Evolutionary conservation across 92 coral and sea anemone species (phyloP).

Genomic region (Ricordea florida): DNA sequence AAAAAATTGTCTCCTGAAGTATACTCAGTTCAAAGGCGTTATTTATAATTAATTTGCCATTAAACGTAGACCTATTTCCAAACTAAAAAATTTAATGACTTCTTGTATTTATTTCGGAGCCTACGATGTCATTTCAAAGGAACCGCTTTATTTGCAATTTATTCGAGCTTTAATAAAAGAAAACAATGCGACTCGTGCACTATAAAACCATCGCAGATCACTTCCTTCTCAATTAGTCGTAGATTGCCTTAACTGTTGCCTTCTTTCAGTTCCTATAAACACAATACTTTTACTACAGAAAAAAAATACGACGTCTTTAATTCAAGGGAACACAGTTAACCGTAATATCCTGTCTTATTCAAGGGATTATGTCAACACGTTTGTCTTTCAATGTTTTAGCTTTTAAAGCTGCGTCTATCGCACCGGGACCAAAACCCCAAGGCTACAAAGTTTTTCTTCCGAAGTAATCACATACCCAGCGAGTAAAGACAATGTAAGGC

Average conservation of each 20-base stretch:
- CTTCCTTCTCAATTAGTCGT: not conserved
- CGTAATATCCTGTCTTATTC: slow-evolving; percentile 10
- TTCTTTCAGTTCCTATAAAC: not conserved
- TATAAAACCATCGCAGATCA: not conserved
- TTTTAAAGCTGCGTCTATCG: not conserved
- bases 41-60: not conserved
- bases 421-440: no score
- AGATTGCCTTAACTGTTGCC: not conserved
- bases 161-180: not conserved
- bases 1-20: no score
- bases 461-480: no score
- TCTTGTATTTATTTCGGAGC: not conserved
- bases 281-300: not conserved
- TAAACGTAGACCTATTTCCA: not conserved
- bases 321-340: not conserved
- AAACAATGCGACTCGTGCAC: not conserved
- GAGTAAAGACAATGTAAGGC: no score
- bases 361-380: not conserved
- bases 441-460: no score
- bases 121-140: not conserved
- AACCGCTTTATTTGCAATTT: not conserved
- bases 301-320: not conserved
- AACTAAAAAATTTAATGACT: not conserved
- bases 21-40: not conserved
- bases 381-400: not conserved